Evolutionary conservation across 1,140 invertebrate species (phyloP), one percentile per base, ranked within the genome.

Genomic region (Neotoxoptera formosana): DNA sequence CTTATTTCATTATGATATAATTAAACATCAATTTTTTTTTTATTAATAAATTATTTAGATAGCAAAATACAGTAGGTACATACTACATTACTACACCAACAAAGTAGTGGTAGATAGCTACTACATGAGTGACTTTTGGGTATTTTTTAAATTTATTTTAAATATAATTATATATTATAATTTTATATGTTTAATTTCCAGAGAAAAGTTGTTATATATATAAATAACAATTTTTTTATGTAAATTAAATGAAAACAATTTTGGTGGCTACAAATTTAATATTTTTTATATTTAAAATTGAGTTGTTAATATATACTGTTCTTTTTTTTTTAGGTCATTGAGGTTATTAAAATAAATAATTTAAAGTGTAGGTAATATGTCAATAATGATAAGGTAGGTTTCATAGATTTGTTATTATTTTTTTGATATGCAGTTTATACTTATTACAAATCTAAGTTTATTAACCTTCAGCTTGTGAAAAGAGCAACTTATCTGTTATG

Each of bases 291-390:
- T 20, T n/a, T 20, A n/a, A 87, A 20, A 87, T 45, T 86, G 8
- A 81, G 34, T 21, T 47, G 2, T 36, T 36, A 4, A 47, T 47
- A 86, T 47, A 4, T 88, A 47, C n/a, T n/a, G 2, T 9, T 2
- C 51, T 51, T 88, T 51, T 47, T 36, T 17, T n/a, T 48, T n/a
- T 51, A 48, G 47, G 86, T 88, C 86, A 51, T 48, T 48, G 30
- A 88, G 86, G 48, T 88, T 47, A 88, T 1, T 87, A 8, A 87
- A 47, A 88, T 34, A 88, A n/a, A 48, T 87, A 87, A 48, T 88
- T 20, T 51, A 51, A 48, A 88, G 30, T 48, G 20, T 48, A 88
- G 47, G 86, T 88, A 51, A 88, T 88, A 86, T 30, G 47, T 41
- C 9, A 47, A 36, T 34, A 47, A 45, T 86, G 45, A 47, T 86